These are phyloP conservation scores for Pholis gunnellus DNA, from an alignment of 2,113 vertebrate species.

Conservation along the genomic window DNA sequence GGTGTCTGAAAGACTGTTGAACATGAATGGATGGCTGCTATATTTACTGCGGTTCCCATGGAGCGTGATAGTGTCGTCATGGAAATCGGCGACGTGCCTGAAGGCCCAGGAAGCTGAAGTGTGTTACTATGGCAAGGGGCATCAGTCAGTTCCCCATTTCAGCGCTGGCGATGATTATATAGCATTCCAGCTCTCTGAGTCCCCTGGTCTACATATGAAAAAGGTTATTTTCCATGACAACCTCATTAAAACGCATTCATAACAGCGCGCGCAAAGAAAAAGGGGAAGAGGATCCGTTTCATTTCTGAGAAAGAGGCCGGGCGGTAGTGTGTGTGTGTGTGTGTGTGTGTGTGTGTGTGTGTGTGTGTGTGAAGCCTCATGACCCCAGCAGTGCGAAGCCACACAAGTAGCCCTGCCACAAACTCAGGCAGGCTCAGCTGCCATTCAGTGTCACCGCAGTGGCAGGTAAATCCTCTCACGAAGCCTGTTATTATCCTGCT, in stretches of 20 bases:
- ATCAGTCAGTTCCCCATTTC: not conserved
- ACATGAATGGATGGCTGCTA: not conserved
- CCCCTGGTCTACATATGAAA: slow-evolving; percentile 13
- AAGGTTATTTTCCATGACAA: slow-evolving; percentile 51
- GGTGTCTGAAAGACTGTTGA: not conserved
- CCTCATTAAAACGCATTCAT: slow-evolving; percentile 28
- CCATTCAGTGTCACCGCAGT: not conserved
- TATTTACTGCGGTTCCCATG: not conserved
- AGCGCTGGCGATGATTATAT: slow-evolving; percentile 1
- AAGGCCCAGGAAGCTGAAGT: not conserved
- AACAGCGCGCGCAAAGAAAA: not conserved
- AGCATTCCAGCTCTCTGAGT: slow-evolving; percentile 22
- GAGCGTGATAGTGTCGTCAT: slow-evolving; percentile 35
- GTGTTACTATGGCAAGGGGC: slow-evolving; percentile 21
- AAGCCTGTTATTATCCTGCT: slow-evolving; percentile 46
- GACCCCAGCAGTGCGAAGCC: slow-evolving; percentile 21
- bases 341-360: not conserved
- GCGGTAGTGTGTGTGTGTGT: not conserved
- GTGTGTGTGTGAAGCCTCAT: slow-evolving; percentile 1
- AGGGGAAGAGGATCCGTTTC: slow-evolving; percentile 14
- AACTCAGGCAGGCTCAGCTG: not conserved
- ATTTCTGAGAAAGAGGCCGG: not conserved
- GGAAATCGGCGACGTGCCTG: slow-evolving; percentile 11
- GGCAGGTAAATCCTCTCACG: not conserved
- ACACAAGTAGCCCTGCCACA: not conserved